Evolutionary conservation across 2,113 vertebrate species (phyloP).

Genomic region (Hippocampus mohnikei): DNA sequence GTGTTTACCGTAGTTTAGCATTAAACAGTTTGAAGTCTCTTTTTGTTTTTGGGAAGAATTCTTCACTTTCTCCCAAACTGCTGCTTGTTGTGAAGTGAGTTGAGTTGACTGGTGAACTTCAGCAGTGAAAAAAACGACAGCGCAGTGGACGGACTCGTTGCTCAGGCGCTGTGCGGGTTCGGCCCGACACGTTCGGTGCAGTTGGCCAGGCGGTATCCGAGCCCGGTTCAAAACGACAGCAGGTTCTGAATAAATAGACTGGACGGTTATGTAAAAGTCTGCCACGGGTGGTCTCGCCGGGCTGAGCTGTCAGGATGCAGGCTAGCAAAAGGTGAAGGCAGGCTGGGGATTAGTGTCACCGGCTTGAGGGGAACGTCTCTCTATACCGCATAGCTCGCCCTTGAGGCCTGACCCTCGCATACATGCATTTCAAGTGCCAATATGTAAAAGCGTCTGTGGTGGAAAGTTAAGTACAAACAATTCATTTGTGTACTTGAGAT

Average conservation of each 20-base stretch:
- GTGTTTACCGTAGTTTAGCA: background rate
- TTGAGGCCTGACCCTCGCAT: background rate
- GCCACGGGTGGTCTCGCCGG: conserved; percentile 41
- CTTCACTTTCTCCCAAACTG: background rate
- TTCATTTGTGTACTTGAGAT: too few relatives aligned
- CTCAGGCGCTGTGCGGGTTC: conserved; percentile 49
- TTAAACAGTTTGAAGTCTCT: too few relatives aligned
- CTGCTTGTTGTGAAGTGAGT: background rate
- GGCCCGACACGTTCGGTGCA: conserved; percentile 27
- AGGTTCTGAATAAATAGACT: conserved; percentile 51
- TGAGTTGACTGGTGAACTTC: background rate
- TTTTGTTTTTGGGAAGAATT: too few relatives aligned
- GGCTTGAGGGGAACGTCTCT: conserved; percentile 34
- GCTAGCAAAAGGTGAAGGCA: conserved; percentile 42
- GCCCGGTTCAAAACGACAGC: conserved; percentile 45
- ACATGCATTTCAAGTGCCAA: background rate
- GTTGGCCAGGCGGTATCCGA: conserved; percentile 48
- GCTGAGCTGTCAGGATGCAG: conserved; percentile 46
- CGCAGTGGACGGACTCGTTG: conserved; percentile 2
- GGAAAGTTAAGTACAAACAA: conserved; percentile 2
- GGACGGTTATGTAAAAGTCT: conserved; percentile 66
- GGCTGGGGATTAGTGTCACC: conserved; percentile 56
- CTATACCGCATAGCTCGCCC: background rate
- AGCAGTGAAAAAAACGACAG: background rate
- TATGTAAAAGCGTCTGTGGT: background rate